Base-by-base conservation (phyloP, 2,113 vertebrate genomes). In the Falco punctatus region DNA sequence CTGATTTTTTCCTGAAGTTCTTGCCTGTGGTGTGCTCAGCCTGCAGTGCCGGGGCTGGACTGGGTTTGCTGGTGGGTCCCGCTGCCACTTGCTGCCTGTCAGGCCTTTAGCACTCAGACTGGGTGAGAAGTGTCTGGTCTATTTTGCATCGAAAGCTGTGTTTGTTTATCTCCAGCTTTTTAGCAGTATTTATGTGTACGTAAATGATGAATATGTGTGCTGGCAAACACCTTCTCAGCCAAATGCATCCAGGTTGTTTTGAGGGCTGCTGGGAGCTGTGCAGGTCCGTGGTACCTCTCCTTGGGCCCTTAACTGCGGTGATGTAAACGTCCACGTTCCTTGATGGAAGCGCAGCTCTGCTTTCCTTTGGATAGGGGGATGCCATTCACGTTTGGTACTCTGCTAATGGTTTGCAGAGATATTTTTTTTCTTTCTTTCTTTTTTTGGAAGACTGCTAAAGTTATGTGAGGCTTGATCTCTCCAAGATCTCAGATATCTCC, bases 301-400 rank as follows among this genome's bases (percentile, higher is more conserved):
- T 55, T 1, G 1, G 66, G 17, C 28, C 27, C 26, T 46, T 5
- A 5, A 4, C n/a, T 28, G 65, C 0, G 0, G 38, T 2, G 7
- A 6, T 23, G 32, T 18, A 9, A 48, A 26, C 3, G 8, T 26
- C 40, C 21, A 1, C 3, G 1, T 58, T 69, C 49, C 66, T 46
- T 2, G 17, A 10, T 28, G 30, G 69, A 8, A 59, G 38, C 1
- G 0, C 26, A 6, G 81, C 59, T 40, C 61, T 19, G 28, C 27
- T 15, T 62, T 26, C n/a, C n/a, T 33, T 65, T 61, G 81, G 48
- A 24, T 11, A 2, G 1, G 52, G 70, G 52, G 20, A 13, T 16
- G 14, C n/a, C 10, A 1, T 2, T 49, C 46, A 11, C 27, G 13
- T 33, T 22, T 15, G 77, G 22, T 11, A 42, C 59, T 55, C 13